These are phyloP conservation scores for Hippocampus zosterae DNA, from an alignment of 2,113 vertebrate species.

Conservation along the genomic window DNA sequence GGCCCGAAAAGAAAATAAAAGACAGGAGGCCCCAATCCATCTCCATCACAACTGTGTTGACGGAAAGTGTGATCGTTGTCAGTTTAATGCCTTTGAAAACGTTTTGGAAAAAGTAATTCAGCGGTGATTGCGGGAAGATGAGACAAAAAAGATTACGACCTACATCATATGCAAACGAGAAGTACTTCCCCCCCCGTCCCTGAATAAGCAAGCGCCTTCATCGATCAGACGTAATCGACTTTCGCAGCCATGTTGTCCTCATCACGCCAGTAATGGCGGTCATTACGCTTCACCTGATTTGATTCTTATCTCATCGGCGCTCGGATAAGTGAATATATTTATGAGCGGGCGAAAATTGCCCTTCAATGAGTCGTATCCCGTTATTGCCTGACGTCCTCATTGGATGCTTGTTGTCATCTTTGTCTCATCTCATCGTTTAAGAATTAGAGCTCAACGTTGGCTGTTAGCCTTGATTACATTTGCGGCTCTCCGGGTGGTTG, in stretches of 20 bases:
- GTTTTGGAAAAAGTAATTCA: background rate
- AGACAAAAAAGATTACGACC: background rate
- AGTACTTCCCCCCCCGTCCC: background rate
- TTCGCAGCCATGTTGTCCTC: conserved; percentile 13
- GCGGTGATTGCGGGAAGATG: background rate
- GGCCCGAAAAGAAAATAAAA: background rate
- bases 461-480: background rate
- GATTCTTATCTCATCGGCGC: conserved; percentile 17
- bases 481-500: background rate
- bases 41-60: background rate
- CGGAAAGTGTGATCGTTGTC: background rate
- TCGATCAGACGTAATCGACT: conserved; percentile 18
- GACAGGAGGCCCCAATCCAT: background rate
- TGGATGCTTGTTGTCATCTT: background rate
- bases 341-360: conserved; percentile 7
- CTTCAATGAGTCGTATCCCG: conserved; percentile 3
- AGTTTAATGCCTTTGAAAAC: background rate
- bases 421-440: background rate
- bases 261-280: conserved; percentile 17
- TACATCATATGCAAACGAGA: conserved; percentile 2
- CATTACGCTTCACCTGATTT: conserved; percentile 23
- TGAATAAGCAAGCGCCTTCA: background rate
- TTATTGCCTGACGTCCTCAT: background rate
- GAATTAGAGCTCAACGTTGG: background rate
- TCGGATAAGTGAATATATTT: background rate